These are phyloP conservation scores for Trissolcus brochymenae DNA, from an alignment of 2,888 invertebrate genomes.

Conservation along the genomic window DNA sequence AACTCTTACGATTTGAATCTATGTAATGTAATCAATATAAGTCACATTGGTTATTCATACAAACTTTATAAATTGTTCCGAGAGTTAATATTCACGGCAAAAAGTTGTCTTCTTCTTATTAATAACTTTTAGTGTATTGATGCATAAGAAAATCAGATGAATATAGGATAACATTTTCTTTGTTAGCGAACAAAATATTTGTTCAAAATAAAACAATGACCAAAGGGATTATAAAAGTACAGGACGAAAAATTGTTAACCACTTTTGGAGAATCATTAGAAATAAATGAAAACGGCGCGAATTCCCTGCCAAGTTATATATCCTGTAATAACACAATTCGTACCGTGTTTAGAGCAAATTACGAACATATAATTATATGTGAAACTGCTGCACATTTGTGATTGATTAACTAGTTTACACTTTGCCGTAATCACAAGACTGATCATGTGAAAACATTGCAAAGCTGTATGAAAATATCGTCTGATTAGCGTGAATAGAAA, in stretches of 20 bases:
- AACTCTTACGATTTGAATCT: slow-evolving; percentile 52
- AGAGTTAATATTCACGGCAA: slow-evolving; percentile 1
- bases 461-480: slow-evolving; percentile 13
- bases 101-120: too few species aligned
- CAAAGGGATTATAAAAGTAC: too few species aligned
- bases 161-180: too few species aligned
- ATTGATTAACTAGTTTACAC: slow-evolving; percentile 44
- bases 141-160: too few species aligned
- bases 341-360: slow-evolving; percentile 28
- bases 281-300: too few species aligned
- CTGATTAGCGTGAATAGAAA: slow-evolving; percentile 13
- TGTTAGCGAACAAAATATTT: too few species aligned
- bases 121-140: too few species aligned
- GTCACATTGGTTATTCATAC: slow-evolving; percentile 39
- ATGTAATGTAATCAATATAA: slow-evolving; percentile 46
- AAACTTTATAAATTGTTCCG: slow-evolving; percentile 36
- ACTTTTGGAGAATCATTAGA: too few species aligned
- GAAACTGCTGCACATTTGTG: slow-evolving; percentile 26
- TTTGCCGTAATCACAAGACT: slow-evolving; percentile 19
- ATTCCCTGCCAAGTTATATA: slow-evolving; percentile 16
- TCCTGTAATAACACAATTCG: slow-evolving; percentile 33
- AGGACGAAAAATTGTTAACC: too few species aligned
- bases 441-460: slow-evolving; percentile 23
- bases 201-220: too few species aligned
- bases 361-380: slow-evolving; percentile 43